phyloP scores from a whole-genome alignment of 2,113 vertebrate genomes.

The Psophia crepitans region DNA sequence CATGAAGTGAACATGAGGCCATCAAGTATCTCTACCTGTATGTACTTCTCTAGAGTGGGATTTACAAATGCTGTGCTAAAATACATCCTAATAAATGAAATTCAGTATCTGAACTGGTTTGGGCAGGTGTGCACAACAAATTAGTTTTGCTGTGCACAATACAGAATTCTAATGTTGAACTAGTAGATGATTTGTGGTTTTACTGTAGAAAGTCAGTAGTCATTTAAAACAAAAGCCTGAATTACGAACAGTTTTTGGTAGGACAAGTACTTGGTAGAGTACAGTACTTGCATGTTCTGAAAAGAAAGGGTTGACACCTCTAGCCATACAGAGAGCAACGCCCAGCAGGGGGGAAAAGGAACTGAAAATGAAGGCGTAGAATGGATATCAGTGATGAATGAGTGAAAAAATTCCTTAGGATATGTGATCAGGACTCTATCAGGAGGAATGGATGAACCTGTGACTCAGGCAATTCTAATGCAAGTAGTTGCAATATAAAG shows the following conservation, averaged over 20 bases:
- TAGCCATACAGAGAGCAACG: background rate
- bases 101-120: background rate
- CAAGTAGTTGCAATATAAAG: background rate
- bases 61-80: background rate
- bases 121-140: background rate
- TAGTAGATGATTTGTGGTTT: constrained; percentile 23
- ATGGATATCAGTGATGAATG: background rate
- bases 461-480: background rate
- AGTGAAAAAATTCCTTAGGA: background rate
- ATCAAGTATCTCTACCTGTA: accelerated
- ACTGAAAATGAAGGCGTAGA: background rate
- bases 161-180: background rate
- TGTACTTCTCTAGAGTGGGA: background rate
- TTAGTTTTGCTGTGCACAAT: background rate
- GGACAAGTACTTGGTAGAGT: background rate
- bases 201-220: background rate
- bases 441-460: background rate
- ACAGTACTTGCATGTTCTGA: background rate
- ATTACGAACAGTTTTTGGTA: constrained; percentile 33
- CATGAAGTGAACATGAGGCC: background rate
- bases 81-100: background rate
- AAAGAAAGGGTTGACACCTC: background rate
- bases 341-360: background rate
- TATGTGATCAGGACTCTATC: background rate
- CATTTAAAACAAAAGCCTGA: background rate